A percentile compares a stretch with the other conserved stretches of the same genome.
phyloP scores from a whole-genome alignment of 2,888 invertebrate species.

The Antheraea assamensis region DNA sequence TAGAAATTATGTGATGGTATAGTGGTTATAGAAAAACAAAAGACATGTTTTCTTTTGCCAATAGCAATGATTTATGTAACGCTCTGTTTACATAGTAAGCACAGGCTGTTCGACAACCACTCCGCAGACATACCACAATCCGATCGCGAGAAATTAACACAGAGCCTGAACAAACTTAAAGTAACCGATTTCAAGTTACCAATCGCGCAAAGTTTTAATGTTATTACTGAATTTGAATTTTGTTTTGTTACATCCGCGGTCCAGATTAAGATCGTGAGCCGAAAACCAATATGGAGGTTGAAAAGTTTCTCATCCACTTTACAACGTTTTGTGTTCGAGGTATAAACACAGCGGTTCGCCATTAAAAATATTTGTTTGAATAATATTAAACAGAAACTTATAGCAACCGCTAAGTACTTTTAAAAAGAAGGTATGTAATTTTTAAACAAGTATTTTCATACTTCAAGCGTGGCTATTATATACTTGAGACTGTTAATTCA shows the following conservation, averaged over 20 bases:
- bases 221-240: conserved; percentile 19
- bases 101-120: neutral
- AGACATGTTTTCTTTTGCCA: too few relatives aligned
- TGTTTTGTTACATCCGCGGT: conserved; percentile 19
- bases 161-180: conserved; percentile 14
- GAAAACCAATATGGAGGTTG: conserved; percentile 17
- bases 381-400: neutral
- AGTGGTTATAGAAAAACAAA: too few relatives aligned
- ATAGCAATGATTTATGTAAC: too few relatives aligned
- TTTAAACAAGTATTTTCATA: too few relatives aligned
- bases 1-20: too few relatives aligned
- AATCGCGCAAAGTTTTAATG: conserved; percentile 19
- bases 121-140: neutral
- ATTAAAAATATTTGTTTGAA: neutral
- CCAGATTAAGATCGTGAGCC: conserved; percentile 19
- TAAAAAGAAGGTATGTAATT: too few relatives aligned
- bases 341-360: neutral
- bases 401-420: too few relatives aligned
- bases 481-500: too few relatives aligned
- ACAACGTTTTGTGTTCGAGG: conserved; percentile 5
- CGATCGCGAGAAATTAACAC: conserved; percentile 2
- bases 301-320: conserved; percentile 16
- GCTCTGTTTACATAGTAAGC: too few relatives aligned
- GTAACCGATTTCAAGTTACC: conserved; percentile 20
- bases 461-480: too few relatives aligned